Conservation (phyloP, 2,113 vertebrate genomes). For the Catharus minimus region DNA sequence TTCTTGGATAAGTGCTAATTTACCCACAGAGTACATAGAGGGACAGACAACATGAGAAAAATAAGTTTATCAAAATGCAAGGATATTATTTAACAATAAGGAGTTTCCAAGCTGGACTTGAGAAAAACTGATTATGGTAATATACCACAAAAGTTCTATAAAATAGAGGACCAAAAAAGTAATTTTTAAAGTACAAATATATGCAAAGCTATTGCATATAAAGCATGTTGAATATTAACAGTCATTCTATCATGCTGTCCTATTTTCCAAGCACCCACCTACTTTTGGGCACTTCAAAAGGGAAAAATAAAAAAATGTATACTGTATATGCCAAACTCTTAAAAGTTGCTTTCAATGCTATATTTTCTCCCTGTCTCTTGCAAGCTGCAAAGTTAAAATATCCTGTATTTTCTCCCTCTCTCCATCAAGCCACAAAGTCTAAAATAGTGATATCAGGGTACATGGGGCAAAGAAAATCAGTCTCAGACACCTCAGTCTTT, state of each 20-base stretch:
- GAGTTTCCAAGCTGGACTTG: not conserved
- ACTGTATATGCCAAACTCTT: not conserved
- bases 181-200: not conserved
- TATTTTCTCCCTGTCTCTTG: not conserved
- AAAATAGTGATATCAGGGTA: not conserved
- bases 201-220: not conserved
- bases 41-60: not conserved
- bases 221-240: slow-evolving; percentile 28
- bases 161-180: not conserved
- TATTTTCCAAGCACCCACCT: slow-evolving; percentile 19
- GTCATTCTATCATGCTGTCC: not conserved
- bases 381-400: not conserved
- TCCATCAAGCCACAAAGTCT: not conserved
- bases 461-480: not conserved
- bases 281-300: not conserved
- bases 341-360: not conserved
- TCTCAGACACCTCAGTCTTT: not conserved
- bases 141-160: not conserved
- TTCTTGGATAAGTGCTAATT: not conserved
- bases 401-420: not conserved
- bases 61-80: not conserved
- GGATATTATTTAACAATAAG: not conserved
- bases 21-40: not conserved
- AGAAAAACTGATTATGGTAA: not conserved
- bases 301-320: not conserved